phyloP scores from a whole-genome alignment of 2,113 vertebrate species.

The Engystomops pustulosus region DNA sequence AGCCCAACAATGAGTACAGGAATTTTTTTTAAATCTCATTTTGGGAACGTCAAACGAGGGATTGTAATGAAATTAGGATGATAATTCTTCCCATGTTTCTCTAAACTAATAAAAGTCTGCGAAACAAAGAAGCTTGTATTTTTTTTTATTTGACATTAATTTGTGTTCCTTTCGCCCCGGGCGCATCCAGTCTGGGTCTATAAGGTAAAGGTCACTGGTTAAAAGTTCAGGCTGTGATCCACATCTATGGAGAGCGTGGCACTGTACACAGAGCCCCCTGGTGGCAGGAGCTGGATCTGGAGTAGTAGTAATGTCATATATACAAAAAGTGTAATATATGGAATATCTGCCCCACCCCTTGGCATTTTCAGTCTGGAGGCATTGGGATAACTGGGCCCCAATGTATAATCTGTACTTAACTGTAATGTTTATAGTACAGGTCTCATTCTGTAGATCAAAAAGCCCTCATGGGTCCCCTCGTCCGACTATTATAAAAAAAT shows the following conservation, averaged over 20 bases:
- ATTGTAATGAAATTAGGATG: conserved; percentile 46
- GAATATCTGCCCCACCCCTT: too few species aligned
- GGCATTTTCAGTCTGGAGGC: too few species aligned
- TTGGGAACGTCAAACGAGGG: neutral
- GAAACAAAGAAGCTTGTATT: conserved; percentile 19
- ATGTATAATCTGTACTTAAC: too few species aligned
- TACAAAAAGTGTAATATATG: too few species aligned
- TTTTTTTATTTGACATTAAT: conserved; percentile 46
- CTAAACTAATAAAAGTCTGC: conserved; percentile 21
- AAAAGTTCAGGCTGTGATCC: conserved; percentile 45
- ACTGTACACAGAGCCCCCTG: neutral
- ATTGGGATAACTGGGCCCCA: too few species aligned
- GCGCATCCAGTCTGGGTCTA: conserved; percentile 42
- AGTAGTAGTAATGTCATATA: too few species aligned
- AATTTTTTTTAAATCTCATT: neutral
- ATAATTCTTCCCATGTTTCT: conserved; percentile 39
- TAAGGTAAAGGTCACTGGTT: conserved; percentile 53
- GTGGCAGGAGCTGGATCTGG: neutral
- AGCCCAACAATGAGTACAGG: neutral
- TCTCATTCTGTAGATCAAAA: too few species aligned
- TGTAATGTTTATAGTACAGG: too few species aligned
- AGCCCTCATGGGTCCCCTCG: too few species aligned
- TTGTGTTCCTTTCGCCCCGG: conserved; percentile 21
- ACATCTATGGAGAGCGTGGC: neutral
- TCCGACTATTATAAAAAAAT: too few species aligned